phyloP scores from a whole-genome alignment of 2,888 invertebrate genomes.

The Alloscopus bannaensis region DNA sequence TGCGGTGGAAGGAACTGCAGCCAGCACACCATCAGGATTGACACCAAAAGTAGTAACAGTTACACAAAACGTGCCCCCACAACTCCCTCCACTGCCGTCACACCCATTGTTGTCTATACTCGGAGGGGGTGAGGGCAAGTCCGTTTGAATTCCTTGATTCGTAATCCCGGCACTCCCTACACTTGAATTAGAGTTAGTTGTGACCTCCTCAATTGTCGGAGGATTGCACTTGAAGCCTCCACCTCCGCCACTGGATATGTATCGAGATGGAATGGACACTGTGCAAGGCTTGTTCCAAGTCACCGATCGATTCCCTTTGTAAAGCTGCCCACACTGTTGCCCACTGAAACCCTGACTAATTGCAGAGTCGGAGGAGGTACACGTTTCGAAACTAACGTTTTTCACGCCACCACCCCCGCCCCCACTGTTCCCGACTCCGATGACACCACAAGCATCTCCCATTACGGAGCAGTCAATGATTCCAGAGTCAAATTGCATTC shows the following conservation, averaged over 20 bases:
- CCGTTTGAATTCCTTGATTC: slow-evolving; percentile 54
- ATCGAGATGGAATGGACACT: slow-evolving; percentile 10
- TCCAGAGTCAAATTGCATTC: slow-evolving; percentile 66
- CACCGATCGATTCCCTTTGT: slow-evolving; percentile 26
- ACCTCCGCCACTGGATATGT: background rate
- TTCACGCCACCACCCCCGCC: slow-evolving; percentile 36
- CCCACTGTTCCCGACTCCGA: background rate
- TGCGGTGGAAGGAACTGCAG: slow-evolving; percentile 12
- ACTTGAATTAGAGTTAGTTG: slow-evolving; percentile 19
- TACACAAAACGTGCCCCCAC: slow-evolving; percentile 56
- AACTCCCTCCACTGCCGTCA: slow-evolving; percentile 4
- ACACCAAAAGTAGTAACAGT: slow-evolving; percentile 72
- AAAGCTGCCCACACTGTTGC: background rate
- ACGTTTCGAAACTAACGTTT: slow-evolving; percentile 69
- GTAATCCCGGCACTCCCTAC: slow-evolving; percentile 13
- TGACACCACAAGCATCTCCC: slow-evolving; percentile 28
- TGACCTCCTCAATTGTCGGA: slow-evolving; percentile 18
- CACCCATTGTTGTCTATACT: slow-evolving; percentile 22
- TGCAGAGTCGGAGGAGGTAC: slow-evolving; percentile 67
- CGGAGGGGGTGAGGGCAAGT: slow-evolving; percentile 37
- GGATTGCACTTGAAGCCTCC: slow-evolving; percentile 16
- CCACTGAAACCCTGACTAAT: slow-evolving; percentile 50
- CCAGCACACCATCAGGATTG: slow-evolving; percentile 45
- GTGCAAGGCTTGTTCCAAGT: slow-evolving; percentile 41
- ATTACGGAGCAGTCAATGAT: slow-evolving; percentile 59